Base-by-base conservation (phyloP, 2,797 vertebrate genomes). In the Acrossocheilus wenchowensis region DNA sequence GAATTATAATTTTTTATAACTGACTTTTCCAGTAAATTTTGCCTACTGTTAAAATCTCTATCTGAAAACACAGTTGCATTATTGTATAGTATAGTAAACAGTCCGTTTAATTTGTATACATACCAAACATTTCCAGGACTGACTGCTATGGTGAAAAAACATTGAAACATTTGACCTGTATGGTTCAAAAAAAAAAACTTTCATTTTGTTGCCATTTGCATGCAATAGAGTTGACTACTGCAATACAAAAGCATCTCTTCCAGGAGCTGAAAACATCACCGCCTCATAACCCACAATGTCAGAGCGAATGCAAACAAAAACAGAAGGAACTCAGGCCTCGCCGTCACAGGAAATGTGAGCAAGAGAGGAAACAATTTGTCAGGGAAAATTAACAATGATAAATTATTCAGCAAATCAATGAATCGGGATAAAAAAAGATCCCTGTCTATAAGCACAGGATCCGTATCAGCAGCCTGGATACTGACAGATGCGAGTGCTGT, bases 331-430 rank as follows among this genome's bases (percentile, higher is more conserved):
- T 36, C 80, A 6, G 36, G 66, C 66, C 66, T 68, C 9, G 21
- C 15, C 34, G 11, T 87, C 86, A 74, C 50, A 45, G 69, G 84
- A 78, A 89, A 90, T 48, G 83, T 84, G 86, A 79, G 83, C 48
- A 69, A 86, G 81, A 87, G 84, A 84, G 84, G 89, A 90, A 86
- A 89, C 86, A 75, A 84, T 90, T 90, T 87, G 84, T 89, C 83
- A 85, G 85, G 83, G 81, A 82, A 89, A 89, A 89, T 89, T 90
- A 90, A 89, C 82, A 26, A 86, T 62, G 78, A 89, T 89, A 71
- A 88, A 89, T 89, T 86, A 90, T 90, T 90, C 78, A 90, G 60
- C 3, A 1, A 17, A 88, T 89, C 86, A 23, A 90, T 90, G n/a
- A 71, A 86, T 50, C 48, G 12, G 36, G 82, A 69, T 87, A 88